Evolutionary conservation across 1,140 invertebrate species (phyloP), one percentile per base, ranked within the genome.

Genomic region (Achatina immaculata): DNA sequence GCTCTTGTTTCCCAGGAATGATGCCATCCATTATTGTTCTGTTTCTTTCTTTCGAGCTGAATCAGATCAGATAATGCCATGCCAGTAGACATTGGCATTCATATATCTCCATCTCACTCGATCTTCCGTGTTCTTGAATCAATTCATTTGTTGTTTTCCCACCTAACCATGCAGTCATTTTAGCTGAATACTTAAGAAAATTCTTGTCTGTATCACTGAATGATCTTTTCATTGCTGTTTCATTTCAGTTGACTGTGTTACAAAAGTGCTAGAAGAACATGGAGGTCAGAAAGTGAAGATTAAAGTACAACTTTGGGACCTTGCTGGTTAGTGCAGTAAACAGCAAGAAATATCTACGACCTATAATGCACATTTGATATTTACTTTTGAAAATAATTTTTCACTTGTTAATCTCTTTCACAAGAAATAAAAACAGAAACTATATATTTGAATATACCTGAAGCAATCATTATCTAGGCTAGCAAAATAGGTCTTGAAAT

Each of bases 291-390:
- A 0, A 6, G 28, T 73, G 19, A 73, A 73, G 19, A 4, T 74
- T 2, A 14, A 74, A n/a, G 36, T 76, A 62, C 74, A 76, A 34
- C 28, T 76, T n/a, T 76, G 74, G 74, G 74, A 76, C n/a, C 58
- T 76, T 76, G 74, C 74, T 36, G 74, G 74, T 76, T 34, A 36
- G 43, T 43, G 9, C 9, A 14, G 9, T 14, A n/a, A n/a, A n/a
- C n/a, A n/a, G n/a, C n/a, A n/a, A n/a, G n/a, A n/a, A n/a, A n/a
- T n/a, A n/a, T n/a, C n/a, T n/a, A n/a, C n/a, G n/a, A n/a, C n/a
- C n/a, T n/a, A n/a, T n/a, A n/a, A n/a, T 66, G 7, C 31, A 31
- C 31, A 14, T 66, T 7, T 28, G 19, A 7, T n/a, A 66, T 16
- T 16, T 19, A 9, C 7, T 28, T 9, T 66, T 66, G 31, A 9